phyloP scores from a whole-genome alignment of 2,888 invertebrate species.

The Synergus itoensis region DNA sequence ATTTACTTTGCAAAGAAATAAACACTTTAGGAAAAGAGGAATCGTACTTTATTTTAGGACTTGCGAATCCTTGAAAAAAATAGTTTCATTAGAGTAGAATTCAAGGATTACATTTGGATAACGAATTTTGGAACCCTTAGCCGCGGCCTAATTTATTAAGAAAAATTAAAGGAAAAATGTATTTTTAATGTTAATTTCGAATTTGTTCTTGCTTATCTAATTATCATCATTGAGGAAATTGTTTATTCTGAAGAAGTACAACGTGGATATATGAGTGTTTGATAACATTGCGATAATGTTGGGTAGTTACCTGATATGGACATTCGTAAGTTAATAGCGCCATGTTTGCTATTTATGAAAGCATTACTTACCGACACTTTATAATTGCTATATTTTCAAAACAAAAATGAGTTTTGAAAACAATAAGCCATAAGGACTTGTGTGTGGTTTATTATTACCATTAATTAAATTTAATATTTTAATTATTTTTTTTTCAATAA shows the following conservation, averaged over 20 bases:
- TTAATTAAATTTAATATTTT: too few species aligned
- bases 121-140: not conserved
- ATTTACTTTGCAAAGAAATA: slow-evolving; percentile 66
- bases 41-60: slow-evolving; percentile 10
- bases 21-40: slow-evolving; percentile 52
- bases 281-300: not conserved
- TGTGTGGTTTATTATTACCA: too few species aligned
- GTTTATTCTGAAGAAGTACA: not conserved
- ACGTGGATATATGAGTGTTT: not conserved
- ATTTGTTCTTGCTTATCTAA: not conserved
- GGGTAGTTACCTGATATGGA: not conserved
- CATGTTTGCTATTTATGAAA: not conserved
- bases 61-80: not conserved
- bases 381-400: not conserved
- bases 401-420: not conserved
- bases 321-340: not conserved
- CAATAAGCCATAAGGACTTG: not conserved
- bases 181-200: not conserved
- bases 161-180: not conserved
- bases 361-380: not conserved
- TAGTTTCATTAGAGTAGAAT: not conserved
- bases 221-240: not conserved
- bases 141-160: not conserved
- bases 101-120: not conserved
- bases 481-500: too few species aligned